Evolutionary conservation across 2,797 vertebrate genomes (phyloP), one percentile per base, ranked within the genome.

Genomic region (Epinephelus malabaricus): DNA sequence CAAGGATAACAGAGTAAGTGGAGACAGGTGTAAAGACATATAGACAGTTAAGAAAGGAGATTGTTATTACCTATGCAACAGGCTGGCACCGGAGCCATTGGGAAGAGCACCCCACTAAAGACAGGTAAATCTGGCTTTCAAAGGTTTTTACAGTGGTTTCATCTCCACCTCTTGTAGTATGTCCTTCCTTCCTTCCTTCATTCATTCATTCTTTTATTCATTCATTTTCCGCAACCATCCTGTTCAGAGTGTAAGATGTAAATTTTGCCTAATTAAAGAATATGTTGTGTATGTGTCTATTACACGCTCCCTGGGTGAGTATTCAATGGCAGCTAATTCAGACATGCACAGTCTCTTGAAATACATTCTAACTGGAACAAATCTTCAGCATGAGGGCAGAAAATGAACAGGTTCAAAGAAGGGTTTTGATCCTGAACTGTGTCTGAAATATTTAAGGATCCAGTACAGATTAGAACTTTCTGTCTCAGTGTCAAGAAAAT

Each of bases 401-500:
- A 30, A 71, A 19, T 54, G 14, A 50, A 30, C 3, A 14, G 34
- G 54, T 11, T 40, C 19, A 55, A 7, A 45, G 14, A 43, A 21
- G 60, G 30, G 34, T 34, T 65, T 18, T 53, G 53, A 79, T 69
- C 17, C 45, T 66, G 34, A 62, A 51, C 47, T 45, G 43, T 17
- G 58, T 73, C 40, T 76, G 47, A 76, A 73, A 68, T 27, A 60
- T 13, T 71, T 14, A 59, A 51, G 45, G 49, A 30, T 65, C 30
- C n/a, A 74, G n/a, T 59, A 18, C 25, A 54, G 45, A 69, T 66
- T 55, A 60, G 34, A 69, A 38, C n/a, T 23, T 58, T 65, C 17
- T 61, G 54, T 66, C 15, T 81, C 21, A 46, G 13, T 71, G 66
- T 77, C 40, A 68, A 71, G 38, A 65, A 76, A 69, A 82, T 85